phyloP scores from a whole-genome alignment of 2,797 vertebrate species.

The Galago senegalensis region DNA sequence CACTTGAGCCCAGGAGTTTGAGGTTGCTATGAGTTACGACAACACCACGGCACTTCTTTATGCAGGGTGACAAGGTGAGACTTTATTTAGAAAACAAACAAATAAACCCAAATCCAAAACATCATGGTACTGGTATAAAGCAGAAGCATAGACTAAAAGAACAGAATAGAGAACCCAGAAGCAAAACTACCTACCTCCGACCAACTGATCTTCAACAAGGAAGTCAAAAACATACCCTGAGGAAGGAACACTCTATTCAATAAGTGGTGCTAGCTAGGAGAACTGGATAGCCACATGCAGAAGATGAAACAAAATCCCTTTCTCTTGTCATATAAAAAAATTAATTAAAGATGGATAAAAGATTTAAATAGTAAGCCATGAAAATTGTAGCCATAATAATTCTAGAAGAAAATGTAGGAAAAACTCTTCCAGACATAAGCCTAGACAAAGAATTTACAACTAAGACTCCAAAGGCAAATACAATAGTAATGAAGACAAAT shows the following conservation, averaged over 20 bases:
- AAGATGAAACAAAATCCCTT: neutral
- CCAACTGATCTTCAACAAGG: neutral
- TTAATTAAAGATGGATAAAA: neutral
- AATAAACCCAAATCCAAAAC: neutral
- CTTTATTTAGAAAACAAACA: no score
- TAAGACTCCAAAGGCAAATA: neutral
- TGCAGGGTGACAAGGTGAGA: no score
- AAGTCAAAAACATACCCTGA: neutral
- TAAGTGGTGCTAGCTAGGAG: neutral
- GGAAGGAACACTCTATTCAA: neutral
- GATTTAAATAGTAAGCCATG: neutral
- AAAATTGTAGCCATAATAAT: neutral
- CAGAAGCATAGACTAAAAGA: neutral
- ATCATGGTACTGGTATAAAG: neutral
- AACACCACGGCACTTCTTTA: no score
- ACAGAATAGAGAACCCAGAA: neutral
- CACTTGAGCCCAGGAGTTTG: no score
- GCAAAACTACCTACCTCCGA: neutral
- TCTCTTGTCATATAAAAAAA: neutral
- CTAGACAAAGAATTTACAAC: neutral
- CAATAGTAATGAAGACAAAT: neutral
- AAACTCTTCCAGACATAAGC: neutral
- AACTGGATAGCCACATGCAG: neutral
- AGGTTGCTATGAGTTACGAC: no score
- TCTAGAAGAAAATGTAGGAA: neutral